These are phyloP conservation scores for Morpho helenor DNA, from an alignment of 2,888 invertebrate genomes.

Conservation along the genomic window DNA sequence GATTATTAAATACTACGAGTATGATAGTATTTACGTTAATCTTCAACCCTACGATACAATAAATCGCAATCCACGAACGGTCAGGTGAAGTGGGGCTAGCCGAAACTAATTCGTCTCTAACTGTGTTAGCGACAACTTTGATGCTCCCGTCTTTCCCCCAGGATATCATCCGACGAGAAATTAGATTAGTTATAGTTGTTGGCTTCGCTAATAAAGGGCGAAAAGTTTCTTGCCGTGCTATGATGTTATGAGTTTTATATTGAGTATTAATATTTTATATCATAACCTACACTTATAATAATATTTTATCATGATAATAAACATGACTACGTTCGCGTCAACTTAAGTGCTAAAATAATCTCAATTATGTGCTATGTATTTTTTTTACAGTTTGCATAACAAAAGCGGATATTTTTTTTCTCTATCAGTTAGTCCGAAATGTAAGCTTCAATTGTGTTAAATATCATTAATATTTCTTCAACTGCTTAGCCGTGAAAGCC, in stretches of 20 bases:
- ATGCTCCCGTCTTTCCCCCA: conserved; percentile 61
- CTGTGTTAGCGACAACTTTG: conserved; percentile 77
- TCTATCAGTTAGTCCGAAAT: too few species aligned
- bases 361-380: too few species aligned
- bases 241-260: conserved; percentile 13
- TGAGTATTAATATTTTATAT: not conserved
- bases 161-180: conserved; percentile 73
- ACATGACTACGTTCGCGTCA: too few species aligned
- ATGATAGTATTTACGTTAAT: conserved; percentile 2
- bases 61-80: conserved; percentile 56
- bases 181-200: conserved; percentile 74
- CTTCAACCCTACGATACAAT: conserved; percentile 32
- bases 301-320: too few species aligned
- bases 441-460: too few species aligned
- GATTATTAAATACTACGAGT: too few species aligned
- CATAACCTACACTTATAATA: too few species aligned
- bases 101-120: conserved; percentile 75
- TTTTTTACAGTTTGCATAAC: too few species aligned
- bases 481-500: too few species aligned
- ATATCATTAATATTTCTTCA: too few species aligned
- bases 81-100: conserved; percentile 57
- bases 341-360: too few species aligned
- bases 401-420: too few species aligned
- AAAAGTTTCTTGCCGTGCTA: conserved; percentile 32
- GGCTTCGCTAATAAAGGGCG: conserved; percentile 64